Percentiles rank a stretch among this genome's conserved stretches.
phyloP scores from a whole-genome alignment of 2,888 invertebrate species.

The Nasonovia ribisnigri region DNA sequence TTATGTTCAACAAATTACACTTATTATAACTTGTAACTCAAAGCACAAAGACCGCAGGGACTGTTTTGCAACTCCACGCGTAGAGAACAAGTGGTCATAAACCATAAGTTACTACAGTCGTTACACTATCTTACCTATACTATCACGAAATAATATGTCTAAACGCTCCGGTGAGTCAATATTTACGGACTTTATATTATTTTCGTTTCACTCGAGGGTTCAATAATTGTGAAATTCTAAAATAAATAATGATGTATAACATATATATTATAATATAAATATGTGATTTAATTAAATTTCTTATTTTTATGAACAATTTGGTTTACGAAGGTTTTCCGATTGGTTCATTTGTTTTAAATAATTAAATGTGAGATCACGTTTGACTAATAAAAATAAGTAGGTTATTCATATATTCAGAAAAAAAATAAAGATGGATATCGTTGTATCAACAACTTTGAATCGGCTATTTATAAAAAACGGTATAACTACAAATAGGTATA shows the following conservation, averaged over 20 bases:
- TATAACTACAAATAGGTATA: neutral
- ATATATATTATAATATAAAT: neutral
- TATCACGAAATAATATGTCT: slow-evolving; percentile 48
- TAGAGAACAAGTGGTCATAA: slow-evolving; percentile 32
- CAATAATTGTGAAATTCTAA: slow-evolving; percentile 33
- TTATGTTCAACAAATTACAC: slow-evolving; percentile 40
- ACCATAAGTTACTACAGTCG: too few species aligned
- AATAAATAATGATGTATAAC: neutral
- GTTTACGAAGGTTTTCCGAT: neutral
- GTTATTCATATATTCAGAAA: neutral
- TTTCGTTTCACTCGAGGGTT: slow-evolving; percentile 35
- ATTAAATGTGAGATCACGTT: neutral
- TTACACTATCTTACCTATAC: neutral
- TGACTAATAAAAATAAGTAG: neutral
- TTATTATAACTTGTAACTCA: slow-evolving; percentile 18
- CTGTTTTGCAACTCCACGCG: slow-evolving; percentile 26
- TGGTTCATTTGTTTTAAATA: neutral
- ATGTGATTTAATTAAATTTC: neutral
- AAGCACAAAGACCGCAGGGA: slow-evolving; percentile 31
- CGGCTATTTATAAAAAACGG: neutral
- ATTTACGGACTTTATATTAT: slow-evolving; percentile 30
- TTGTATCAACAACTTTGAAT: neutral
- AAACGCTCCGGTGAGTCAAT: slow-evolving; percentile 29
- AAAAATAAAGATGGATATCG: neutral
- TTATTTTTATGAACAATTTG: neutral